Conservation (phyloP, 2,797 vertebrate genomes). For the Phoxinus dragarum region DNA sequence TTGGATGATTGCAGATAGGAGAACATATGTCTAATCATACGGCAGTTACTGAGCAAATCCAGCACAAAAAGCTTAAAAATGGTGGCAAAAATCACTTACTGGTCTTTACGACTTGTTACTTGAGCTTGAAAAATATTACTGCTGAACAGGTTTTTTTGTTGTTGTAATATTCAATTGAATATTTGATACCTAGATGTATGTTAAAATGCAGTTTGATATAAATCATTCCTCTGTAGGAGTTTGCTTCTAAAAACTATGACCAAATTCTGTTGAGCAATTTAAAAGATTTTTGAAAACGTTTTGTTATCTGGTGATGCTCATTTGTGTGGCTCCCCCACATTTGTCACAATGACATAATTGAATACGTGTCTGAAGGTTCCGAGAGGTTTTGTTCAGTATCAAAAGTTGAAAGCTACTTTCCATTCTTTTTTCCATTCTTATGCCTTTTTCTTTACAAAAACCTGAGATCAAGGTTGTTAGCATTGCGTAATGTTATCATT, state of each 20-base stretch:
- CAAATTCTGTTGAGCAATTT: constrained; percentile 10
- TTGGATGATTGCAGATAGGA: neutral
- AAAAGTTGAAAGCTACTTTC: constrained; percentile 15
- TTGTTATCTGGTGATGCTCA: constrained; percentile 7
- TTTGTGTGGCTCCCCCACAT: neutral
- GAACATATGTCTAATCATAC: neutral
- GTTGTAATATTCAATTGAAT: neutral
- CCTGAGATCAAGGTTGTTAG: constrained; percentile 21
- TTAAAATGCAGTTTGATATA: constrained; percentile 27
- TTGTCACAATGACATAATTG: neutral
- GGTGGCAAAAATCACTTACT: constrained; percentile 20
- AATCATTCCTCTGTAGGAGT: constrained; percentile 51
- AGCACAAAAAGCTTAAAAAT: constrained; percentile 2
- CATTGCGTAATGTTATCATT: constrained; percentile 20
- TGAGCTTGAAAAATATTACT: neutral
- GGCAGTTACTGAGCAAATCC: neutral
- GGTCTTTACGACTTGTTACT: neutral
- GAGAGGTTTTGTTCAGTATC: constrained; percentile 21
- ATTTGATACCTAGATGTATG: neutral
- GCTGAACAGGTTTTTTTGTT: neutral
- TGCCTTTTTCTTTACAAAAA: constrained; percentile 18
- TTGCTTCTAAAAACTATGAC: constrained; percentile 24
- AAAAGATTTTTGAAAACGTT: neutral
- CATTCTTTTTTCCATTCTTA: constrained; percentile 15
- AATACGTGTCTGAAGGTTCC: neutral